Percentiles rank a stretch among this genome's conserved stretches.
These are phyloP conservation scores for Parthenolecanium corni DNA, from an alignment of 2,888 invertebrate species.

Conservation along the genomic window DNA sequence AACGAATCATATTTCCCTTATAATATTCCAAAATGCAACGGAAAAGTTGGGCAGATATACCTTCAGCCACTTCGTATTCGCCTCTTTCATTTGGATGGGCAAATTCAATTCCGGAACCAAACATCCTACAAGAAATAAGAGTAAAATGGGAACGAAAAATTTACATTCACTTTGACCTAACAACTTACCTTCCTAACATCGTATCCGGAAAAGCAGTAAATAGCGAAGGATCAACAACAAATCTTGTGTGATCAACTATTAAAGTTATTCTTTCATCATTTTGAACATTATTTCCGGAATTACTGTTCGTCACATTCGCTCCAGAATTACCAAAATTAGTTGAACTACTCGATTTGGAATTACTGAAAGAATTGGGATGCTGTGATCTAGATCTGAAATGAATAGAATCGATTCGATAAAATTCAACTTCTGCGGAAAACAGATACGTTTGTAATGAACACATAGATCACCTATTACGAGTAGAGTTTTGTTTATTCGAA, in stretches of 20 bases:
- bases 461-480: constrained; percentile 40
- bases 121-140: constrained; percentile 57
- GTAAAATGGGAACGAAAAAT: neutral
- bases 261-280: constrained; percentile 72
- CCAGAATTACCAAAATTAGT: neutral
- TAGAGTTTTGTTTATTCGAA: constrained; percentile 41
- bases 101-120: constrained; percentile 81
- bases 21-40: constrained; percentile 91
- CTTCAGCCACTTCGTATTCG: constrained; percentile 94
- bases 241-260: constrained; percentile 92
- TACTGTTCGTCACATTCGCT: neutral
- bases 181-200: constrained; percentile 69
- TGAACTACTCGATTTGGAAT: constrained; percentile 4
- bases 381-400: neutral
- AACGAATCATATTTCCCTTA: constrained; percentile 77
- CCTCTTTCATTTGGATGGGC: constrained; percentile 91
- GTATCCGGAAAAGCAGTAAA: constrained; percentile 94
- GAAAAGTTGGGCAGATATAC: constrained; percentile 89
- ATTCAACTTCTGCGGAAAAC: neutral
- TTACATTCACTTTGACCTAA: neutral
- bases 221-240: constrained; percentile 83
- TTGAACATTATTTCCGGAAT: constrained; percentile 30
- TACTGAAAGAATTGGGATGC: neutral
- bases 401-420: neutral
- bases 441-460: too few relatives aligned